Conservation (phyloP, 2,113 vertebrate genomes). For the Pseudolaguvia tuberculata region DNA sequence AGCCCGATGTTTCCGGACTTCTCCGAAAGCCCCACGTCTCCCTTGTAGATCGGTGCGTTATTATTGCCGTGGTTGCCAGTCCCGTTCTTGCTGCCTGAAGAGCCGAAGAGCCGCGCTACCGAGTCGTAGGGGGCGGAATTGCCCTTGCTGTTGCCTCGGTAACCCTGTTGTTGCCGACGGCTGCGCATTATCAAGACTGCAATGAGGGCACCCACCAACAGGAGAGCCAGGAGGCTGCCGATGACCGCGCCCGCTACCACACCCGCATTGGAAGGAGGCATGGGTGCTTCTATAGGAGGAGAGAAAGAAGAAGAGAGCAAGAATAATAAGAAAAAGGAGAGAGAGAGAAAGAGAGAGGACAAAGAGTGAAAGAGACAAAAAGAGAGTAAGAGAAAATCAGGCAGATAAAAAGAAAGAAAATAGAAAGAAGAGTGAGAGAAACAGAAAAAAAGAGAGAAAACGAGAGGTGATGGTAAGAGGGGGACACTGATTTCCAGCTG, state of each 20-base stretch:
- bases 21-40: conserved; percentile 62
- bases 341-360: conserved; percentile 29
- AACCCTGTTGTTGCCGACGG: conserved; percentile 67
- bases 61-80: conserved; percentile 65
- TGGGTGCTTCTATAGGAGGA: conserved; percentile 67
- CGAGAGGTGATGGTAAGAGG: conserved; percentile 31
- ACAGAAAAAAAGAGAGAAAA: background rate
- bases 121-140: conserved; percentile 63
- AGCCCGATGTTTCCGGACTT: conserved; percentile 67
- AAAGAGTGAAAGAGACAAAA: conserved; percentile 13
- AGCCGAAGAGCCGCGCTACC: conserved; percentile 77
- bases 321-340: conserved; percentile 6
- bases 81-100: conserved; percentile 70
- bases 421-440: background rate
- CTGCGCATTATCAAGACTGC: conserved; percentile 69
- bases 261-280: conserved; percentile 67
- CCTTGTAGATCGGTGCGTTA: conserved; percentile 68
- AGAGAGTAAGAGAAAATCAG: too few species aligned
- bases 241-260: conserved; percentile 79
- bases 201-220: conserved; percentile 71
- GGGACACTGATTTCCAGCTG: conserved; percentile 51
- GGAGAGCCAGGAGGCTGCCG: conserved; percentile 76
- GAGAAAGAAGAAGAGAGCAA: conserved; percentile 20
- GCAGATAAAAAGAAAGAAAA: too few species aligned
- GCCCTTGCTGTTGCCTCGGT: conserved; percentile 56